A percentile compares a stretch with the other conserved stretches of the same genome.
These are phyloP conservation scores for Cynopterus sphinx DNA, from an alignment of 2,797 vertebrate genomes.

Conservation along the genomic window DNA sequence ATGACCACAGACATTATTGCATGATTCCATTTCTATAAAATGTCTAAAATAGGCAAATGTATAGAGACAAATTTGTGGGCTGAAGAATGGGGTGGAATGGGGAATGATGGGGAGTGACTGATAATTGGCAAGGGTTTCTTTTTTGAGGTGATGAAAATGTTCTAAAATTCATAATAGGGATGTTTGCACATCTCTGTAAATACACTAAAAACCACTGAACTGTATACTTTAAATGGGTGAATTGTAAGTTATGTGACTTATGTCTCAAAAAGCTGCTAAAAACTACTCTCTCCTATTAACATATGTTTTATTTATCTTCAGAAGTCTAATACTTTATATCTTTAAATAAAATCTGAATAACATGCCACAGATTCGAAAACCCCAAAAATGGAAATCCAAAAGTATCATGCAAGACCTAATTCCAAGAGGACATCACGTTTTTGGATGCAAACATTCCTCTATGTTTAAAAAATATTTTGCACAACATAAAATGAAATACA, in stretches of 20 bases:
- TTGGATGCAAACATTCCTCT: neutral
- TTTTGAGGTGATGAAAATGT: neutral
- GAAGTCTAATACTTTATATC: constrained; percentile 11
- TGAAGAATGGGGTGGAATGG: neutral
- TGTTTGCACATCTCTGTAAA: neutral
- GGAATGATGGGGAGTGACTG: neutral
- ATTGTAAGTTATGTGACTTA: neutral
- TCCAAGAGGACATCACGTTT: neutral
- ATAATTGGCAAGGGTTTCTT: neutral
- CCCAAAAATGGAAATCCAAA: constrained; percentile 6
- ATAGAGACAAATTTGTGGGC: neutral
- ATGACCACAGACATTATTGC: neutral
- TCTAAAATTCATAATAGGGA: neutral
- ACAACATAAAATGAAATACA: neutral
- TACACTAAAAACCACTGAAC: neutral
- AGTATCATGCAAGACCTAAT: neutral
- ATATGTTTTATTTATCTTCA: neutral
- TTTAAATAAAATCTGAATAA: constrained; percentile 21
- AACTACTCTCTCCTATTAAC: constrained; percentile 27
- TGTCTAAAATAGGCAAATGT: neutral
- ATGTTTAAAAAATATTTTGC: neutral
- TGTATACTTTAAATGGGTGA: neutral
- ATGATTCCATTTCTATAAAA: neutral
- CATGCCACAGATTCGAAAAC: neutral
- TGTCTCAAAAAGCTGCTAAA: neutral